phyloP scores from a whole-genome alignment of 2,797 vertebrate species.

The Dallia pectoralis region DNA sequence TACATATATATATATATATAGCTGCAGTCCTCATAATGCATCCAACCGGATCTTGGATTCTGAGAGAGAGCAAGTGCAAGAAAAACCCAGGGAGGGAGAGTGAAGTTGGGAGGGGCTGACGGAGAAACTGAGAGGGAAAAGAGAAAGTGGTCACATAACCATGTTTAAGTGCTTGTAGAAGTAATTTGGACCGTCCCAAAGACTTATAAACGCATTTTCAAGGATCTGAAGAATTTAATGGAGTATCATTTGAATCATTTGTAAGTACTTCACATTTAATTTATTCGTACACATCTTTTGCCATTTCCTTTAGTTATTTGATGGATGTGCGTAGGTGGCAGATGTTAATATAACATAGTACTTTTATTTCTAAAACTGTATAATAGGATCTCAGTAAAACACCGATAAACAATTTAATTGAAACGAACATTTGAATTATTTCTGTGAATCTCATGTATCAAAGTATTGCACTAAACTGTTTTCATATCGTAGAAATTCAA shows the following conservation, averaged over 20 bases:
- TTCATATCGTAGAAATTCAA: not conserved
- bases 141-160: conserved; percentile 25
- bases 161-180: conserved; percentile 20
- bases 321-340: not conserved
- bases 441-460: not conserved
- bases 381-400: not conserved
- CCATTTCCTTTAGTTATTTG: not conserved
- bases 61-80: conserved; percentile 30
- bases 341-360: not conserved
- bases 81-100: conserved; percentile 44
- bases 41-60: conserved; percentile 47
- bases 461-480: not conserved
- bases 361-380: not conserved
- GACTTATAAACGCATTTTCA: conserved; percentile 10
- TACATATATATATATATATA: too few species aligned
- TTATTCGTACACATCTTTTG: not conserved
- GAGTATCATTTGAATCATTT: conserved; percentile 35
- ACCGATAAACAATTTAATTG: not conserved
- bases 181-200: conserved; percentile 36
- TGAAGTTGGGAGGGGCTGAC: conserved; percentile 53
- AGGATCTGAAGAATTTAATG: conserved; percentile 34
- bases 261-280: conserved; percentile 55
- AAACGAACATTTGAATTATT: not conserved
- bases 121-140: conserved; percentile 37
- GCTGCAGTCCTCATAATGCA: conserved; percentile 33